Percentiles rank a stretch among this genome's conserved stretches.
These are phyloP conservation scores for Halesus radiatus DNA, from an alignment of 1,140 invertebrate genomes.

Conservation along the genomic window DNA sequence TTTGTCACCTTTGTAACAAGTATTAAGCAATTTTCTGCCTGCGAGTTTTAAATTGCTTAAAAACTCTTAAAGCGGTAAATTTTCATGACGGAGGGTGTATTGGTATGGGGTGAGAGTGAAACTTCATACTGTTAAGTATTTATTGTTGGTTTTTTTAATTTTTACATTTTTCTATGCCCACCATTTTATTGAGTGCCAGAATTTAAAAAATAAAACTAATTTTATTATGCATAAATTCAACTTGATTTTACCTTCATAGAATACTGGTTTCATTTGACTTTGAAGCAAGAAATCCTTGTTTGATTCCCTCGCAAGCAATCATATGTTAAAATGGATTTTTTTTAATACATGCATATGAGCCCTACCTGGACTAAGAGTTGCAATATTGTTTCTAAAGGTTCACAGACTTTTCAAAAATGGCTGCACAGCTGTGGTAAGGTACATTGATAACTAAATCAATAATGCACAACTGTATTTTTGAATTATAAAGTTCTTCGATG, in stretches of 20 bases:
- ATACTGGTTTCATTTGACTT: too few relatives aligned
- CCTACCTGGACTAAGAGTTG: neutral
- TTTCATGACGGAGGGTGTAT: neutral
- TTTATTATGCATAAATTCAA: too few relatives aligned
- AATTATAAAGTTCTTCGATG: too few relatives aligned
- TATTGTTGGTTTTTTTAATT: slow-evolving; percentile 8
- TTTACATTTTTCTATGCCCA: neutral
- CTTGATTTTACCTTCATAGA: too few relatives aligned
- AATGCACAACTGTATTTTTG: too few relatives aligned
- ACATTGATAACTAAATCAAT: too few relatives aligned
- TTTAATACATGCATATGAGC: too few relatives aligned
- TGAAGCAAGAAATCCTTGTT: too few relatives aligned
- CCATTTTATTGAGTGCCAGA: neutral
- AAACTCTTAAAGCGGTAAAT: neutral
- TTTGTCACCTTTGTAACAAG: neutral
- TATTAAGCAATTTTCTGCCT: neutral
- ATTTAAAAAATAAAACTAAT: neutral
- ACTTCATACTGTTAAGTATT: slow-evolving; percentile 17
- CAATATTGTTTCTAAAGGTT: neutral
- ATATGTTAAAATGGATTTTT: too few relatives aligned
- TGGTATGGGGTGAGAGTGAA: neutral
- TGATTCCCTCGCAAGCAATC: too few relatives aligned
- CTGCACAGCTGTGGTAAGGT: too few relatives aligned
- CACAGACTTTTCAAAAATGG: neutral
- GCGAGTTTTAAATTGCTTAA: neutral